Base-by-base conservation (phyloP, 2,888 invertebrate species). In the Hermaeophaga mercurialis region DNA sequence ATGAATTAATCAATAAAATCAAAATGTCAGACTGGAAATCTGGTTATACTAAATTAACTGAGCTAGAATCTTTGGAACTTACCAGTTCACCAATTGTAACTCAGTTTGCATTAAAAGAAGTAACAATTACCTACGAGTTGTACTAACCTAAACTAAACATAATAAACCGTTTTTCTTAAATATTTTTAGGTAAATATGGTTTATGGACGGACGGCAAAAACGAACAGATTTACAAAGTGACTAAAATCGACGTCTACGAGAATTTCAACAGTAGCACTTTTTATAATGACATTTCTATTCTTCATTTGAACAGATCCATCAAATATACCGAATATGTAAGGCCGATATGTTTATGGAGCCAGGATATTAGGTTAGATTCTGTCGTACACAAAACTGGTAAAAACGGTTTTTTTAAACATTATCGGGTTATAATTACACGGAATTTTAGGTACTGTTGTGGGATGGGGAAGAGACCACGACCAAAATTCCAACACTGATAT, bases 381-480 rank as follows among this genome's bases (percentile, higher is more conserved):
- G 50, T 74, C 15, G 54, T 70, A 8, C 63, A 67, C 11, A 65
- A 69, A 61, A 54, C 59, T 55, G 75, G 75, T 71, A 22, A 22
- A n/a, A n/a, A n/a, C n/a, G n/a, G n/a, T n/a, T n/a, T n/a, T n/a
- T n/a, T n/a, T n/a, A n/a, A n/a, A n/a, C n/a, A n/a, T n/a, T n/a
- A n/a, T n/a, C n/a, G n/a, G n/a, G n/a, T n/a, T n/a, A n/a, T n/a
- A n/a, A n/a, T n/a, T n/a, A n/a, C n/a, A n/a, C n/a, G n/a, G 36
- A 44, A 33, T 64, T 62, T 11, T 55, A 77, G 78, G 77, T 33
- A 66, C 59, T 22, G 72, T 78, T 1, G 75, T 76, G 41, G 79
- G 79, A 2, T 79, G 79, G 69, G 85, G 85, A 36, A 84, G 81
- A 68, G 84, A 85, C 66, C 82, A 84, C 62, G 82, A 83, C 60